Conservation (phyloP, 2,797 vertebrate genomes). For the Sebastes matsubarae region DNA sequence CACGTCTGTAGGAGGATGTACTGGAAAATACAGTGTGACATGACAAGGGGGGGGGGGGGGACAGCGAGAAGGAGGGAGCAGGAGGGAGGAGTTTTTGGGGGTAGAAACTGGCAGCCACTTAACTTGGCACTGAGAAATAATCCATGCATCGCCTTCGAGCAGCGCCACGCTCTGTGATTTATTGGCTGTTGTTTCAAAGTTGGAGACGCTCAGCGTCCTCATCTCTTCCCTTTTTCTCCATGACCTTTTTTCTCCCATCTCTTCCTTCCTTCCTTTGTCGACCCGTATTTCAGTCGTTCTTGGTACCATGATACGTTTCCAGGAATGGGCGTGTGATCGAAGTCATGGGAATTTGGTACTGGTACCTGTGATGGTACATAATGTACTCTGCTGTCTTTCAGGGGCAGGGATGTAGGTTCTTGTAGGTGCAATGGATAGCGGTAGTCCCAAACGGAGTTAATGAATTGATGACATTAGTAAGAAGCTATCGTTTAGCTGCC, state of each 20-base stretch:
- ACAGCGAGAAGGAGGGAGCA: slow-evolving; percentile 34
- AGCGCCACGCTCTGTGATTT: slow-evolving; percentile 69
- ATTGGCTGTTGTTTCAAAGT: slow-evolving; percentile 74
- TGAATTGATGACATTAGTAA: too few relatives aligned
- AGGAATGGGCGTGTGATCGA: slow-evolving; percentile 27
- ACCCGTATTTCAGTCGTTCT: slow-evolving; percentile 14
- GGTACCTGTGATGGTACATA: not conserved
- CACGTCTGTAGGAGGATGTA: slow-evolving; percentile 72
- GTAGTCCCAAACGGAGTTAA: too few relatives aligned
- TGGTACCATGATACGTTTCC: slow-evolving; percentile 13
- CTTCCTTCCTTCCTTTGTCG: not conserved
- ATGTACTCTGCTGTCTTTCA: not conserved
- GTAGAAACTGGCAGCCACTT: slow-evolving; percentile 74
- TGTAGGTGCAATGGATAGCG: not conserved
- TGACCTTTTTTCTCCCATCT: slow-evolving; percentile 43
- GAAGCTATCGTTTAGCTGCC: too few relatives aligned
- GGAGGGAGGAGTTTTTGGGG: slow-evolving; percentile 29
- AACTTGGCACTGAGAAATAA: slow-evolving; percentile 74
- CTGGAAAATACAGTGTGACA: slow-evolving; percentile 80
- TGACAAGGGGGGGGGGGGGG: slow-evolving; percentile 68
- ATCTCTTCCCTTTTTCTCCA: slow-evolving; percentile 49
- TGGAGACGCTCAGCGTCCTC: slow-evolving; percentile 59
- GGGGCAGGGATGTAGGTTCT: not conserved
- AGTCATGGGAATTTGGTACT: not conserved
- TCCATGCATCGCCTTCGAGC: slow-evolving; percentile 66